Evolutionary conservation across 2,113 vertebrate species (phyloP).

Genomic region (Oreotragus oreotragus): DNA sequence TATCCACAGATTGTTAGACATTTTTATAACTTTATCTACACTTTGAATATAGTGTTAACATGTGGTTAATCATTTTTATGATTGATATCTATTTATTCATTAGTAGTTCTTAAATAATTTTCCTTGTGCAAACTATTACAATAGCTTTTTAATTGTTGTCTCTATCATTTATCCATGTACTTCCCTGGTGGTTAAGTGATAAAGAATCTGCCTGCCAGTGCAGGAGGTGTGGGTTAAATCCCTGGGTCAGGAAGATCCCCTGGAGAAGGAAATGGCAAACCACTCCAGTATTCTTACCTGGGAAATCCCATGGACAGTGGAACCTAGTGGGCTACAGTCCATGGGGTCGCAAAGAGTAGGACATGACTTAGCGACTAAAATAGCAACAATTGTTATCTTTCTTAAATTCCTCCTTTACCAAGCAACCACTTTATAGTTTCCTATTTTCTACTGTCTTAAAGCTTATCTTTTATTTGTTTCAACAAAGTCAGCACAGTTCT

Average conservation of each 20-base stretch:
- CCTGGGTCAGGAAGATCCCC: background rate
- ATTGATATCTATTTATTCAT: background rate
- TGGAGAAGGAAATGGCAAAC: background rate
- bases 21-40: background rate
- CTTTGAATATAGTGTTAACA: background rate
- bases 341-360: background rate
- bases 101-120: background rate
- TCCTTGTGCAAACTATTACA: background rate
- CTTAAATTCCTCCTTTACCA: background rate
- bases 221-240: background rate
- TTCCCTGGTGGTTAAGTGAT: background rate
- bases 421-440: background rate
- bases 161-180: background rate
- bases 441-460: background rate
- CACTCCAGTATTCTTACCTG: background rate
- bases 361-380: background rate
- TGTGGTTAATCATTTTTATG: background rate
- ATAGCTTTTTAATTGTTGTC: background rate
- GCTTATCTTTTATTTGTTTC: background rate
- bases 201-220: background rate
- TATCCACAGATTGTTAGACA: background rate
- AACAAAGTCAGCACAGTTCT: background rate
- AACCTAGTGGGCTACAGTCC: background rate
- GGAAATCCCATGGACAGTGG: background rate
- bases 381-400: background rate